Percentiles rank a stretch among this genome's conserved stretches.
Evolutionary conservation across 2,888 invertebrate genomes (phyloP).

Genomic region (Hydroisotoma schaefferi): DNA sequence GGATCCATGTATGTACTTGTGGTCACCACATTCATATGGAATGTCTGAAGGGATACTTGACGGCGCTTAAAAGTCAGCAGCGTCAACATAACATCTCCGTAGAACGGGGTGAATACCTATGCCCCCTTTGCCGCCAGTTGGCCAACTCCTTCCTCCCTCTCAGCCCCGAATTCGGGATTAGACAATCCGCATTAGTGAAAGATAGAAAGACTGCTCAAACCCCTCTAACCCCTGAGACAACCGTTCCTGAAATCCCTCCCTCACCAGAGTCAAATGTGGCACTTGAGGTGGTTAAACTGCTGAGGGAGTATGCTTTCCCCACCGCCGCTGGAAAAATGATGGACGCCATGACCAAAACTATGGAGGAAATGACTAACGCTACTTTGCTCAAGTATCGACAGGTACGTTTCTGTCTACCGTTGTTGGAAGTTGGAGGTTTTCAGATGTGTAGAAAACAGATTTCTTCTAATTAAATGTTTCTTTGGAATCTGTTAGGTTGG

Average conservation of each 20-base stretch:
- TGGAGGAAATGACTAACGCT: conserved; percentile 89
- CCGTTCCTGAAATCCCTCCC: conserved; percentile 44
- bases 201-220: conserved; percentile 39
- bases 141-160: conserved; percentile 80
- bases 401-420: conserved; percentile 38
- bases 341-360: conserved; percentile 84
- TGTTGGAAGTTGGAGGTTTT: background rate
- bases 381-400: conserved; percentile 77
- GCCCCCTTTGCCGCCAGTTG: conserved; percentile 70
- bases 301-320: conserved; percentile 48
- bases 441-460: background rate
- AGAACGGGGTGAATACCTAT: conserved; percentile 52
- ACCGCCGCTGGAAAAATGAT: conserved; percentile 58
- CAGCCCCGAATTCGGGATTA: conserved; percentile 48
- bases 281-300: conserved; percentile 44
- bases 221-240: conserved; percentile 44
- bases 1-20: conserved; percentile 86
- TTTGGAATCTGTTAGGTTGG: conserved; percentile 51
- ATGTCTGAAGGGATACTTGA: conserved; percentile 86
- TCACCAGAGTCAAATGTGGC: conserved; percentile 47
- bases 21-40: conserved; percentile 95
- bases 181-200: conserved; percentile 47
- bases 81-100: conserved; percentile 69
- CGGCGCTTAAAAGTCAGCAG: conserved; percentile 74
- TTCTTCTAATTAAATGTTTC: background rate